Evolutionary conservation across 2,797 vertebrate genomes (phyloP), one percentile per base, ranked within the genome.

Genomic region (Picus viridis): DNA sequence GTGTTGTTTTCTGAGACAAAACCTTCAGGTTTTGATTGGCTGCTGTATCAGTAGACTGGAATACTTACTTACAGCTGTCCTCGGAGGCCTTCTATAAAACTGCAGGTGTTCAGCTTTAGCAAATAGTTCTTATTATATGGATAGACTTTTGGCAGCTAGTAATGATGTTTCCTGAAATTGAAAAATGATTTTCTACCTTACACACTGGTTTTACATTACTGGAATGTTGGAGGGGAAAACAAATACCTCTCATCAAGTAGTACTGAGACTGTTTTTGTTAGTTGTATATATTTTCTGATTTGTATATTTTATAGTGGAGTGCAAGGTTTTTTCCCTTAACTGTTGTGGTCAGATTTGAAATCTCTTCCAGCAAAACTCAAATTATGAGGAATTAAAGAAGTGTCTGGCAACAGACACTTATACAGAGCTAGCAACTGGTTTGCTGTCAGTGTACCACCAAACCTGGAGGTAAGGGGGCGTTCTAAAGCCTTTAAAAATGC

Each of bases 21-120:
- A 65, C 79, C 84, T 92, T 86, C 86, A 94, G 71, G 56, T 94
- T 98, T 94, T 96, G 96, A 96, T 98, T 98, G 97, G 96, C 97
- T 98, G 97, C 97, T 97, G 97, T 98, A 94, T 97, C 97, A 91
- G 97, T 98, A 97, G 97, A 97, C 97, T 93, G 79, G 74, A 97
- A 96, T 96, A 85, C 89, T 97, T 92, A 84, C 85, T 96, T 95
- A 81, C 94, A 97, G 95, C 88, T 96, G 95, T 98, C 97, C 97
- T 98, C 34, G 12, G 97, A 98, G 98, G 94, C 97, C 94, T 91
- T 95, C 98, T 97, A 97, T 97, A 97, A 98, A 98, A 97, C 96
- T 97, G 97, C 98, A 98, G 98, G 98, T 98, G 98, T 98, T 98
- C 97, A 96, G 96, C 96, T 97, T 98, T 97, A 97, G 95, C 97